phyloP scores from a whole-genome alignment of 2,113 vertebrate species.

The Triplophysa dalaica region DNA sequence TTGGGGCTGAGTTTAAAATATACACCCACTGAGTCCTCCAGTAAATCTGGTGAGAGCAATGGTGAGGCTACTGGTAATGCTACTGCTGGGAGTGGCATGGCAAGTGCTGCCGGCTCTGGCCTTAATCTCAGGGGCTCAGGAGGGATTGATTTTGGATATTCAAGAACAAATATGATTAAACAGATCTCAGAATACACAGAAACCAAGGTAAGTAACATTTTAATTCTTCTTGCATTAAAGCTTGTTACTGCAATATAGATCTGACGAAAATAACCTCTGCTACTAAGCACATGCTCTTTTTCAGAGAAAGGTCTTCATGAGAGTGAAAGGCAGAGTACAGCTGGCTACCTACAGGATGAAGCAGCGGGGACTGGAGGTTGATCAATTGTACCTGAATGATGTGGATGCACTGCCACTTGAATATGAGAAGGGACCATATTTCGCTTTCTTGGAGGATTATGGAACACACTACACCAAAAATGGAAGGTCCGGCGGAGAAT shows the following conservation, averaged over 20 bases:
- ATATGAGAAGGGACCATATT: constrained; percentile 89
- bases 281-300: not conserved
- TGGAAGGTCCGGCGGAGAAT: constrained; percentile 83
- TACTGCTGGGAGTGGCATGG: not conserved
- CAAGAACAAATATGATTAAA: constrained; percentile 58
- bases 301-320: constrained; percentile 69
- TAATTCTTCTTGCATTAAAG: not conserved
- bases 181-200: constrained; percentile 46
- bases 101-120: not conserved
- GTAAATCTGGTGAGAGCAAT: not conserved
- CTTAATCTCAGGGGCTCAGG: fast-evolving
- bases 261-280: not conserved
- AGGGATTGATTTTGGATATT: fast-evolving
- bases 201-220: constrained; percentile 67
- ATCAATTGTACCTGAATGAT: constrained; percentile 75
- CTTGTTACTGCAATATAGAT: not conserved
- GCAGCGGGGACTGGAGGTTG: constrained; percentile 68
- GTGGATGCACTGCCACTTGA: constrained; percentile 76
- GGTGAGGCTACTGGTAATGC: not conserved
- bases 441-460: constrained; percentile 86
- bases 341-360: constrained; percentile 83
- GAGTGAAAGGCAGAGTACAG: constrained; percentile 80
- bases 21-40: constrained; percentile 53
- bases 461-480: constrained; percentile 88
- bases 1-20: constrained; percentile 74